Evolutionary conservation across 2,888 invertebrate species (phyloP).

Genomic region (Papilio protenor): DNA sequence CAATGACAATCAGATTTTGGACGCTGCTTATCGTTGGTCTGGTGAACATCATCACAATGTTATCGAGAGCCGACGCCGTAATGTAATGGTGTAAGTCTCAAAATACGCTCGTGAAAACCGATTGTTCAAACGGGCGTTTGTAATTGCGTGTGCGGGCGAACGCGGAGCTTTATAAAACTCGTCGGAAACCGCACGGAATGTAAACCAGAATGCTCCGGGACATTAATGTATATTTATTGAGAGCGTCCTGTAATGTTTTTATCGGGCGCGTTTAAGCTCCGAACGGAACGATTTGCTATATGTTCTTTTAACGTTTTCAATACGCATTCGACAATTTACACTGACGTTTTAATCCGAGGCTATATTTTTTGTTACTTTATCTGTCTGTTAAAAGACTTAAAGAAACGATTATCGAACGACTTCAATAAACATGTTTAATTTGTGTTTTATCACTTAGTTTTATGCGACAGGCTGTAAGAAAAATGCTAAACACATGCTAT

Average conservation of each 20-base stretch:
- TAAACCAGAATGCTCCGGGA: constrained; percentile 80
- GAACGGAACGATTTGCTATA: constrained; percentile 67
- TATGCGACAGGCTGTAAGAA: constrained; percentile 27
- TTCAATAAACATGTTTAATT: constrained; percentile 42
- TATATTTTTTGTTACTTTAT: constrained; percentile 56
- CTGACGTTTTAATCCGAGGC: constrained; percentile 55
- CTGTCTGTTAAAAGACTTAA: constrained; percentile 52
- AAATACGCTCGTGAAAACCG: constrained; percentile 73
- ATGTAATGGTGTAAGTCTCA: constrained; percentile 68
- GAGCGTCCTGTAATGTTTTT: constrained; percentile 82
- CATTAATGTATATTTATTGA: constrained; percentile 81
- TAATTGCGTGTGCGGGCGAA: constrained; percentile 81
- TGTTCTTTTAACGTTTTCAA: constrained; percentile 56
- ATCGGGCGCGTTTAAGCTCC: constrained; percentile 71
- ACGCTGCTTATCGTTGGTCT: constrained; percentile 59
- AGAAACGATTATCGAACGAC: constrained; percentile 43
- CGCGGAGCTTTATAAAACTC: constrained; percentile 82
- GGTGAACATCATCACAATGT: constrained; percentile 51
- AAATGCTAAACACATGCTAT: constrained; percentile 7
- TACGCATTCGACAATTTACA: constrained; percentile 53
- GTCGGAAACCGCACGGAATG: constrained; percentile 82
- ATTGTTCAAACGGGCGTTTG: constrained; percentile 79
- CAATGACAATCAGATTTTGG: constrained; percentile 42
- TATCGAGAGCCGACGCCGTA: constrained; percentile 57
- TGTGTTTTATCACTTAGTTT: constrained; percentile 38